phyloP scores from a whole-genome alignment of 2,888 invertebrate species.

The Cryptops parisi region DNA sequence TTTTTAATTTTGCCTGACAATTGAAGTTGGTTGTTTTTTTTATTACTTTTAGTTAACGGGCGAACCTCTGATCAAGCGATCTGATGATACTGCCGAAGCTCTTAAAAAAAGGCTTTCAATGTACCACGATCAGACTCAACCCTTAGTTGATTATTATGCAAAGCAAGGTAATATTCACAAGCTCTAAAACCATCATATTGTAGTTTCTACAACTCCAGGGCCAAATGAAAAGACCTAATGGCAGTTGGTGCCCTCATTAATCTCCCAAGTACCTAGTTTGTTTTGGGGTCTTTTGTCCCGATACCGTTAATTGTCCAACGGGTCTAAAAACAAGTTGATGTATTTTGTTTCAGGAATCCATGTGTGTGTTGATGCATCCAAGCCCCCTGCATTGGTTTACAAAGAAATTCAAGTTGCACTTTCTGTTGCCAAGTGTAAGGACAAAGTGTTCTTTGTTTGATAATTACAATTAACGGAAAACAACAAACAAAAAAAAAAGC shows the following conservation, averaged over 20 bases:
- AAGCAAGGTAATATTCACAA: too few species aligned
- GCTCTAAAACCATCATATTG: too few species aligned
- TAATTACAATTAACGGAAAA: too few species aligned
- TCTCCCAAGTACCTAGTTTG: too few species aligned
- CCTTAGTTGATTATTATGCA: neutral
- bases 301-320: too few species aligned
- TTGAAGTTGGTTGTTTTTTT: too few species aligned
- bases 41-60: neutral
- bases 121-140: neutral
- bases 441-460: neutral
- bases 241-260: neutral
- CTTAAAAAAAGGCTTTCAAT: neutral
- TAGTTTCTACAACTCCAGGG: too few species aligned
- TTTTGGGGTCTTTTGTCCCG: too few species aligned
- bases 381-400: neutral
- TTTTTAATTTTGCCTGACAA: too few species aligned
- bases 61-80: neutral
- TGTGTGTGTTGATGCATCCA: neutral
- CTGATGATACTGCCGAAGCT: neutral
- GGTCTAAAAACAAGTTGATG: neutral
- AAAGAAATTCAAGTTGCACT: neutral
- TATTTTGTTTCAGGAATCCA: neutral
- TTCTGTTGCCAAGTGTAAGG: neutral
- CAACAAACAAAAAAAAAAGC: too few species aligned
- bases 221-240: too few species aligned